Conservation (phyloP, 2,113 vertebrate genomes). For the Zosterops borbonicus region DNA sequence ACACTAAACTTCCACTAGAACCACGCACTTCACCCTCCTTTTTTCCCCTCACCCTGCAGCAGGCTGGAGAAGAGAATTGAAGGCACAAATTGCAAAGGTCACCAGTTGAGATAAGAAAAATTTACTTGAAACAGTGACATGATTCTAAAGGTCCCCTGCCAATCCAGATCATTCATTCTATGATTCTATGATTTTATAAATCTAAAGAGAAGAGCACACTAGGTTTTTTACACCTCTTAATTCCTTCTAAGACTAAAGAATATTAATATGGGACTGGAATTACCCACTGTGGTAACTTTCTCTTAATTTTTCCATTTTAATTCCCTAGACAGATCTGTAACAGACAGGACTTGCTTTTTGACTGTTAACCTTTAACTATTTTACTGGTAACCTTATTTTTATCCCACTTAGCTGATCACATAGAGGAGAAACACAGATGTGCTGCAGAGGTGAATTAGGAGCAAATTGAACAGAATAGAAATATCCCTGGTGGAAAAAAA, state of each 20-base stretch:
- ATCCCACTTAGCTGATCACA: not conserved
- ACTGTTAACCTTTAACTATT: not conserved
- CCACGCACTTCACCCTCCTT: not conserved
- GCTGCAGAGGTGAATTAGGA: not conserved
- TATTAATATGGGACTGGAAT: not conserved
- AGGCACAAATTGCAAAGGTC: not conserved
- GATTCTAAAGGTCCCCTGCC: not conserved
- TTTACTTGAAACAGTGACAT: not conserved
- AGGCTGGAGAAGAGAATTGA: not conserved
- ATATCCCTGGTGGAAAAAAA: not conserved
- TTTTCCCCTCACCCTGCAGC: too few relatives aligned
- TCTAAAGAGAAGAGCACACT: not conserved
- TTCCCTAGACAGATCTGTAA: not conserved
- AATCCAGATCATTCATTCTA: not conserved
- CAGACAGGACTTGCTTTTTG: not conserved
- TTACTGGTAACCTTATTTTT: not conserved
- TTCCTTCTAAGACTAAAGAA: not conserved
- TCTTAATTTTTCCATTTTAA: not conserved
- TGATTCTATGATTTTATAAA: not conserved
- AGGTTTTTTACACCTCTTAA: not conserved
- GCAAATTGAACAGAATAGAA: not conserved
- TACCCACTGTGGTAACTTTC: not conserved
- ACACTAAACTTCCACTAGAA: not conserved
- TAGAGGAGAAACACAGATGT: not conserved
- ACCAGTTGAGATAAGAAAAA: not conserved